Evolutionary conservation across 1,140 invertebrate genomes (phyloP), one percentile per base, ranked within the genome.

Genomic region (Heliothis virescens): DNA sequence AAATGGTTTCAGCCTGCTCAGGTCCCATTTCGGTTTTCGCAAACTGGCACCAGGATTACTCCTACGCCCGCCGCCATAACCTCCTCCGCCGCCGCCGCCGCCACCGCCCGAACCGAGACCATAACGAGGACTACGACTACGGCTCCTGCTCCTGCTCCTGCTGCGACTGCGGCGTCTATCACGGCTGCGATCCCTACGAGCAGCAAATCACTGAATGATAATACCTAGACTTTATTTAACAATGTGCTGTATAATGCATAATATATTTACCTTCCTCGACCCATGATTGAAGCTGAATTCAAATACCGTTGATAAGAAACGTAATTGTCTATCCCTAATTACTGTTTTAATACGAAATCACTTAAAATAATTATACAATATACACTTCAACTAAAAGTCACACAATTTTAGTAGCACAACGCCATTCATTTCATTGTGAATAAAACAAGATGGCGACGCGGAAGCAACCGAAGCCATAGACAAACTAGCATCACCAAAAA

Each of bases 1-100:
- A 94, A 99, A 99, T 7, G 98, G 97, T 77, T 97, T 97, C 5
- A 99, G 93, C 79, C 97, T 95, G 67, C 95, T 96, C 48, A 97
- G 85, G 88, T 98, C 97, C 97, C 97, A 98, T 87, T 96, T 96
- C 9, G 97, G 97, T 94, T 97, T 97, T 50, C 97, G 90, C 34
- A 96, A 85, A 87, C 88, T 95, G 11, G 95, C 93, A 55, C 95
- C 95, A 15, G 95, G 94, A 83, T 95, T 95, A 79, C 94, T 95
- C 16, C 95, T 85, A 50, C 96, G 95, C 21, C 96, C 95, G 26
- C 95, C 94, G 65, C 96, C 95, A 76, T 95, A 92, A 34, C 95
- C 94, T 26, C 95, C 94, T 26, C 95, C 92, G 2, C 95, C 94
- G 15, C 89, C 86, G 1, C 90, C 88, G 10, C 90, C 87, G n/a